Evolutionary conservation across 2,888 invertebrate species (phyloP).

Genomic region (Drosophila lutescens): DNA sequence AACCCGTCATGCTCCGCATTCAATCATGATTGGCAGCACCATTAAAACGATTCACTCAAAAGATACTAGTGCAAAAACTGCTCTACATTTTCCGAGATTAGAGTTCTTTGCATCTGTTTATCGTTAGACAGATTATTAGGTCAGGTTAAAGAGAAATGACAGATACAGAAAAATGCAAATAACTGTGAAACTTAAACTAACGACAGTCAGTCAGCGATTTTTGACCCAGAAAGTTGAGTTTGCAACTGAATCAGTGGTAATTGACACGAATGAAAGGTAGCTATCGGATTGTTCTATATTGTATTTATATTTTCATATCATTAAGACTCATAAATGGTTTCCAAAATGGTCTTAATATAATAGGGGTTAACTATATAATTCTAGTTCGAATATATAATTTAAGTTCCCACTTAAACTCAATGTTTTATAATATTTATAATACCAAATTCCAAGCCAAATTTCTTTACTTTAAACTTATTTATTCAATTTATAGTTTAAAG

Average conservation of each 20-base stretch:
- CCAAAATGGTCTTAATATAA: background rate
- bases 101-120: background rate
- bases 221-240: background rate
- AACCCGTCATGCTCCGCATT: background rate
- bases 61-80: background rate
- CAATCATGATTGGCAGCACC: constrained; percentile 5
- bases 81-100: background rate
- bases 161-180: background rate
- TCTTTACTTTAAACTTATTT: no score
- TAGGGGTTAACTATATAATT: no score
- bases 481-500: no score
- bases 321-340: background rate
- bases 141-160: background rate
- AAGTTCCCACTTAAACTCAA: no score
- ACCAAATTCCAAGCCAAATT: no score
- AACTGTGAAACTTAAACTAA: background rate
- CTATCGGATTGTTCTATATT: background rate
- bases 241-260: background rate
- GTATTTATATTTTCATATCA: no score
- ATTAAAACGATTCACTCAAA: background rate
- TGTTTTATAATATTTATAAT: no score
- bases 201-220: background rate
- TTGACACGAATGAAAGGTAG: no score
- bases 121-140: background rate
- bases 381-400: no score